Evolutionary conservation across 2,888 invertebrate species (phyloP).

Genomic region (Galerucella calmariensis): DNA sequence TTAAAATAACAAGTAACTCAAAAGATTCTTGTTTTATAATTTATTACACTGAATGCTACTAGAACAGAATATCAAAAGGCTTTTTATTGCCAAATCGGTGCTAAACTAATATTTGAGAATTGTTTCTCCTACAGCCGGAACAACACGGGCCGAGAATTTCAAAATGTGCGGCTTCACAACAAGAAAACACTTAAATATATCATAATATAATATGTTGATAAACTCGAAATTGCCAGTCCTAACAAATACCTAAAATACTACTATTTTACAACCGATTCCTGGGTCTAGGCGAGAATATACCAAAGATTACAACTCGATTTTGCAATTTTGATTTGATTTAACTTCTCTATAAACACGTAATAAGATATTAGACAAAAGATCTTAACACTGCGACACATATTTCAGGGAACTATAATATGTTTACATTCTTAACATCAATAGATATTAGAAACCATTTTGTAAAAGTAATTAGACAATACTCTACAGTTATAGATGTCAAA

Average conservation of each 20-base stretch:
- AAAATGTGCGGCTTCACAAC: conserved; percentile 62
- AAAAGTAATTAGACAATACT: neutral
- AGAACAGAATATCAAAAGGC: neutral
- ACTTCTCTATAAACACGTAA: conserved; percentile 3
- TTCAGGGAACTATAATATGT: neutral
- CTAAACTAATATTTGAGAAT: conserved; percentile 17
- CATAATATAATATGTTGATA: conserved; percentile 57
- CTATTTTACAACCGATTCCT: conserved; percentile 48
- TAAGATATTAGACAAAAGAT: conserved; percentile 5
- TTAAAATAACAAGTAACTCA: neutral
- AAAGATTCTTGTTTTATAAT: conserved; percentile 1
- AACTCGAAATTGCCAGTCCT: conserved; percentile 61
- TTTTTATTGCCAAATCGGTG: conserved; percentile 7
- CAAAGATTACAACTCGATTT: conserved; percentile 34
- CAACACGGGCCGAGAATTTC: conserved; percentile 53
- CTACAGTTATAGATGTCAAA: no score
- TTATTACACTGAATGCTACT: neutral
- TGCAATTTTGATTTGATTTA: conserved; percentile 23
- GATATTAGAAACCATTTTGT: neutral
- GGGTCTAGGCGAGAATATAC: conserved; percentile 40
- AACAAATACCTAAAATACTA: conserved; percentile 60
- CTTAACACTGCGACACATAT: neutral
- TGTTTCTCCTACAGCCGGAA: conserved; percentile 58
- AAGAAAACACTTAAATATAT: conserved; percentile 63
- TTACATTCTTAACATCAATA: conserved; percentile 6